These are phyloP conservation scores for Ophion obscuratus DNA, from an alignment of 2,888 invertebrate genomes.

Conservation along the genomic window DNA sequence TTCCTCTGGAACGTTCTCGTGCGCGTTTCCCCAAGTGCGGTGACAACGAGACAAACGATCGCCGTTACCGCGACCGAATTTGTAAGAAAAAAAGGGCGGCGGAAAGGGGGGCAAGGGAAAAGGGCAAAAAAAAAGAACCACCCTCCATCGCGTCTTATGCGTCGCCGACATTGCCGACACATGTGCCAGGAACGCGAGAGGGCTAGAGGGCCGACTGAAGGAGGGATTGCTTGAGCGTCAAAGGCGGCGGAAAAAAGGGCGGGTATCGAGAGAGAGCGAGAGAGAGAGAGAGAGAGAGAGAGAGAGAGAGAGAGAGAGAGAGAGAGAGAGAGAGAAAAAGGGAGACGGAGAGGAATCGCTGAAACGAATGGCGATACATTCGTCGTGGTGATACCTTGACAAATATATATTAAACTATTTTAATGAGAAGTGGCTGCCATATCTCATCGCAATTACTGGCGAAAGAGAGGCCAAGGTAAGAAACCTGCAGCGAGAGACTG, in stretches of 20 bases:
- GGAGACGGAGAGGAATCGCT: conserved; percentile 36
- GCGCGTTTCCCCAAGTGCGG: conserved; percentile 65
- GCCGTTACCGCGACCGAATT: conserved; percentile 76
- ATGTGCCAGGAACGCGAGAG: conserved; percentile 25
- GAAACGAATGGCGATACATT: conserved; percentile 77
- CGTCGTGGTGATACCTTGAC: conserved; percentile 78
- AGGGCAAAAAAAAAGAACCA: conserved; percentile 1
- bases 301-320: no score
- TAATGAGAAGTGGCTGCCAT: conserved; percentile 82
- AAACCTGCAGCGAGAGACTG: conserved; percentile 16
- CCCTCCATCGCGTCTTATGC: background rate
- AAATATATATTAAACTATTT: conserved; percentile 83
- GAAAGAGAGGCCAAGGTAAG: conserved; percentile 56
- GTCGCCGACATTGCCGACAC: conserved; percentile 24
- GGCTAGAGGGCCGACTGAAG: background rate
- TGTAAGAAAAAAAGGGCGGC: conserved; percentile 40
- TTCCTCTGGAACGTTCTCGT: conserved; percentile 32
- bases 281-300: conserved; percentile 23
- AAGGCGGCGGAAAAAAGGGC: conserved; percentile 17
- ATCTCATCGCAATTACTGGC: conserved; percentile 81
- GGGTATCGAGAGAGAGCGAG: background rate
- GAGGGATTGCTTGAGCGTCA: conserved; percentile 9
- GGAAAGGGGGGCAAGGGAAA: conserved; percentile 5
- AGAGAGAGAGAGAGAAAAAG: conserved; percentile 25
- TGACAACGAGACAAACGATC: conserved; percentile 79